phyloP scores from a whole-genome alignment of 2,888 invertebrate genomes.

The Ophraella communa region DNA sequence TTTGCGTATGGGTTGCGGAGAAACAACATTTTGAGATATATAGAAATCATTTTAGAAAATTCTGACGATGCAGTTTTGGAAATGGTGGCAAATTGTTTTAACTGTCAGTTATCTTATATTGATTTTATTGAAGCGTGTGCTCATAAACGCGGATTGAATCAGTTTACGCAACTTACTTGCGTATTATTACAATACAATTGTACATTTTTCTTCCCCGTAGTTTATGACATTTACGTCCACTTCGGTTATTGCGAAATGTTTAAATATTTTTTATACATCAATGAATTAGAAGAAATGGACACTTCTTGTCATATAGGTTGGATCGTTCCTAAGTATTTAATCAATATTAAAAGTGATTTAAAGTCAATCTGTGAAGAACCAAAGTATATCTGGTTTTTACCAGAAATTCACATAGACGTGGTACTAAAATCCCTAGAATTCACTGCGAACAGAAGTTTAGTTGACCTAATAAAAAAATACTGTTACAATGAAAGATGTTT shows the following conservation, averaged over 20 bases:
- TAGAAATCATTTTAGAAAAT: slow-evolving; percentile 7
- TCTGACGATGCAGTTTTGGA: neutral
- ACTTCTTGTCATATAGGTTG: neutral
- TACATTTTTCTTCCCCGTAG: neutral
- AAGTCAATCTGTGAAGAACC: neutral
- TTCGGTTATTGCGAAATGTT: slow-evolving; percentile 21
- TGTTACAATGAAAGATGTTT: neutral
- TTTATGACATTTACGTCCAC: slow-evolving; percentile 3
- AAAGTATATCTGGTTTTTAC: neutral
- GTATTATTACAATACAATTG: slow-evolving; percentile 8
- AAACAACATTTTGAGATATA: neutral
- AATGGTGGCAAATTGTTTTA: neutral
- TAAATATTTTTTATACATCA: slow-evolving; percentile 12
- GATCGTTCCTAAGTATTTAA: slow-evolving; percentile 6
- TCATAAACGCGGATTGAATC: neutral
- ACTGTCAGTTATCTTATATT: neutral
- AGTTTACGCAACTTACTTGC: slow-evolving; percentile 10
- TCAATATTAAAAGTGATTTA: neutral
- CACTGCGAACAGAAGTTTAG: neutral
- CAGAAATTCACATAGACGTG: neutral
- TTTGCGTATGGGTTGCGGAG: neutral
- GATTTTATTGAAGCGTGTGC: neutral
- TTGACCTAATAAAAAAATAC: neutral
- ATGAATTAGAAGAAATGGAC: neutral
- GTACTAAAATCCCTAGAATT: slow-evolving; percentile 5